phyloP scores from a whole-genome alignment of 2,888 invertebrate genomes.

The Heliconius sara region DNA sequence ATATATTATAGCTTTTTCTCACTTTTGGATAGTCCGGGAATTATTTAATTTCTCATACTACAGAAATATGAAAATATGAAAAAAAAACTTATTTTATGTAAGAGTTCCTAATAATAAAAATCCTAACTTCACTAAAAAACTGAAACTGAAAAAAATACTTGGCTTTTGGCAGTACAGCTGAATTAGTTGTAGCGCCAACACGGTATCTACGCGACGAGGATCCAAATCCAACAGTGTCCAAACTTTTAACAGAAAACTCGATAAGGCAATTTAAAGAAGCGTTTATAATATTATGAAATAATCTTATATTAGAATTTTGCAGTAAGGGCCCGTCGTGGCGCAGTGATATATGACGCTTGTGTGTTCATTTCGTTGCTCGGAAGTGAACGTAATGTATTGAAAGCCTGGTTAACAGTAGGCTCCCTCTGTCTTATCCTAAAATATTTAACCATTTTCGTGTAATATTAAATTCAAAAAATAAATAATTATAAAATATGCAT shows the following conservation, averaged over 20 bases:
- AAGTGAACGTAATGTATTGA: no score
- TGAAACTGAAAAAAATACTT: background rate
- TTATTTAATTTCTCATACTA: no score
- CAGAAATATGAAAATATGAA: no score
- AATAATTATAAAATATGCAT: background rate
- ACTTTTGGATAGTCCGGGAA: no score
- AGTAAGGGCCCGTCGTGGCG: no score
- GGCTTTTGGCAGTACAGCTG: background rate
- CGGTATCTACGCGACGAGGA: background rate
- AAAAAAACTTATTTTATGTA: background rate
- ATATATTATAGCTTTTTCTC: no score
- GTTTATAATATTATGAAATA: no score
- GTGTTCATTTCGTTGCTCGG: no score
- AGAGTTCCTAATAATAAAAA: background rate
- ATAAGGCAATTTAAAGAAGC: background rate
- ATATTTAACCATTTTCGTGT: background rate
- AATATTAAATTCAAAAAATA: background rate
- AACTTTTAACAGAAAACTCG: background rate
- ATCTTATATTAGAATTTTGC: no score
- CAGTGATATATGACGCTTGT: no score
- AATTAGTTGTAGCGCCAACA: background rate
- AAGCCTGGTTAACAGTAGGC: no score
- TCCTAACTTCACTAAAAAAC: background rate
- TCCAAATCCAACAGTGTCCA: background rate
- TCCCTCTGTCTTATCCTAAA: no score